Base-by-base conservation (phyloP, 1,140 invertebrate genomes). In the Sycobia sp. region DNA sequence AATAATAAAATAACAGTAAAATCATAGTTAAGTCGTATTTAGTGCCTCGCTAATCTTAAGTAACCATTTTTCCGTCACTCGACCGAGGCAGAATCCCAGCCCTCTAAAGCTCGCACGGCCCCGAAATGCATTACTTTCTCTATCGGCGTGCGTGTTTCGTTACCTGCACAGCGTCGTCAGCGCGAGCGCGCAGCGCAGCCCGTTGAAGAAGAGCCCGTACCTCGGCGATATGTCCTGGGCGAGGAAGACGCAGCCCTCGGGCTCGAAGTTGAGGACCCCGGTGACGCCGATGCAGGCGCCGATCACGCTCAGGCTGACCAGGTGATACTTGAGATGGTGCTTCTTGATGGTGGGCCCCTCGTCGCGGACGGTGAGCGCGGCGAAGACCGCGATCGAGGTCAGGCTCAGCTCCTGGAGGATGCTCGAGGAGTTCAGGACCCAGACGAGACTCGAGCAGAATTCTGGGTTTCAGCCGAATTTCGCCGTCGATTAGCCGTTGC, bases 381-480 rank as follows among this genome's bases (percentile, higher is more conserved):
- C 82, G 77, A 75, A 84, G 14, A 84, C 73, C 1, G 82, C 80
- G 54, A 87, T 77, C 14, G 85, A 83, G 1, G 84, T 77, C 9
- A 86, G 65, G 3, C 82, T 83, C n/a, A 83, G 70, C 14, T 85
- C 82, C 68, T 86, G 84, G 14, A 86, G 81, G 8, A 85, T 81
- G 54, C 83, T 79, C 22, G 82, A 78, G 5, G 85, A 79, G 25
- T 83, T 82, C 39, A 83, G 68, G 14, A 79, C 67, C 84, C 85
- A 86, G 0, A 83, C 78, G 8, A 85, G 72, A 10, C 76, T 75
- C 25, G 81, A 81, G 66, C 85, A 86, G 69, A 79, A 63, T 51
- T 79, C 77, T 79, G 63, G 29, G 11, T n/a, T n/a, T n/a, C n/a
- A n/a, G n/a, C n/a, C n/a, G n/a, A n/a, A n/a, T n/a, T n/a, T n/a